Evolutionary conservation across 2,113 vertebrate genomes (phyloP).

Genomic region (Myanophis thanlyinensis): DNA sequence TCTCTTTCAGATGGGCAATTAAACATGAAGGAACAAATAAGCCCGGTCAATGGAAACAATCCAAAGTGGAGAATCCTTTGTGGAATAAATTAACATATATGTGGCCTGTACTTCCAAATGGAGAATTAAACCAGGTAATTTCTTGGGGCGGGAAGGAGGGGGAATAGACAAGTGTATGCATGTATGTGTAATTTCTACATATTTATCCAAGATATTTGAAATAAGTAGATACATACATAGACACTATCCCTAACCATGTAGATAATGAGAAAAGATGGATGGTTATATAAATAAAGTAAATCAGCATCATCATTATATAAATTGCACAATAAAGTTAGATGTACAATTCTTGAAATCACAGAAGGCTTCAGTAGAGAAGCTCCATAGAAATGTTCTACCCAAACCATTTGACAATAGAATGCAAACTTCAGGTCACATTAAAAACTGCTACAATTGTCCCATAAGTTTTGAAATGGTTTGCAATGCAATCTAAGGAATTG

Average conservation of each 20-base stretch:
- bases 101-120: conserved; percentile 41
- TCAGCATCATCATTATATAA: neutral
- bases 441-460: neutral
- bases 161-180: neutral
- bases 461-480: neutral
- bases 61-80: conserved; percentile 50
- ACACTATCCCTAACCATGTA: neutral
- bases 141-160: neutral
- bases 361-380: neutral
- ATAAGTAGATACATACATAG: neutral
- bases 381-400: neutral
- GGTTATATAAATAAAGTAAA: neutral
- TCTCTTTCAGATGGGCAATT: conserved; percentile 51
- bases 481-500: neutral
- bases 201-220: neutral
- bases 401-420: neutral
- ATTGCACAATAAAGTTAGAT: neutral
- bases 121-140: conserved; percentile 35
- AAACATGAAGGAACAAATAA: conserved; percentile 46
- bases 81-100: conserved; percentile 57
- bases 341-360: neutral
- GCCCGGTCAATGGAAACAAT: conserved; percentile 44
- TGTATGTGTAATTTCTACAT: neutral
- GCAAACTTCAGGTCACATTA: neutral
- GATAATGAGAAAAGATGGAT: neutral